phyloP scores from a whole-genome alignment of 2,888 invertebrate species.

The Yponomeuta malinellus region DNA sequence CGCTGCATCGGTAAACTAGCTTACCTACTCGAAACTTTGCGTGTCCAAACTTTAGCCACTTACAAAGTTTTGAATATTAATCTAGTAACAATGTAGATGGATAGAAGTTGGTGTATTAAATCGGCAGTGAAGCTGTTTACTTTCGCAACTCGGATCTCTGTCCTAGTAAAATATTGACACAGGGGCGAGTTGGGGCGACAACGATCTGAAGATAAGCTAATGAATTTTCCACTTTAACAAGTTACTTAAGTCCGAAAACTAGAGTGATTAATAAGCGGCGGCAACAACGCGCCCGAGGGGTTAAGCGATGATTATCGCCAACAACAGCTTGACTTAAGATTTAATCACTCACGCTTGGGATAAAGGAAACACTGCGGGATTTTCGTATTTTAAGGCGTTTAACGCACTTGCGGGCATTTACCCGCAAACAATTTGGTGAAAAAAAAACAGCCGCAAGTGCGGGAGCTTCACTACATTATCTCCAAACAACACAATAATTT shows the following conservation, averaged over 20 bases:
- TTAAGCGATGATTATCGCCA: neutral
- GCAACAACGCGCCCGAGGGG: neutral
- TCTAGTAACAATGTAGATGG: neutral
- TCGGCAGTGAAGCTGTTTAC: neutral
- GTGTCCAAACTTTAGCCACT: neutral
- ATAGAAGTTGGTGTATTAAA: conserved; percentile 4
- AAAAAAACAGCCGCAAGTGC: too few species aligned
- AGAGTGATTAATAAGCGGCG: conserved; percentile 21
- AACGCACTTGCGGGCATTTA: neutral
- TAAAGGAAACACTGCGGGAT: neutral
- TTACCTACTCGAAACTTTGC: neutral
- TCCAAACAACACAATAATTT: too few species aligned
- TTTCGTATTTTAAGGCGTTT: neutral
- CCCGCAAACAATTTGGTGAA: too few species aligned
- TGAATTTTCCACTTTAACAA: conserved; percentile 40
- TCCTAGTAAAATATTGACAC: conserved; percentile 46
- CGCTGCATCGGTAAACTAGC: neutral
- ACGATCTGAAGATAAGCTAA: conserved; percentile 42
- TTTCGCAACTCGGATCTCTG: conserved; percentile 10
- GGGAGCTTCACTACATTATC: too few species aligned
- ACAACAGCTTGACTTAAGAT: neutral
- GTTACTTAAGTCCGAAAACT: conserved; percentile 22
- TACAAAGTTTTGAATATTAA: conserved; percentile 6
- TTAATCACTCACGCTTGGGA: neutral
- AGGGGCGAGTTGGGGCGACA: conserved; percentile 34